Evolutionary conservation across 2,797 vertebrate species (phyloP).

Genomic region (Dryobates pubescens): DNA sequence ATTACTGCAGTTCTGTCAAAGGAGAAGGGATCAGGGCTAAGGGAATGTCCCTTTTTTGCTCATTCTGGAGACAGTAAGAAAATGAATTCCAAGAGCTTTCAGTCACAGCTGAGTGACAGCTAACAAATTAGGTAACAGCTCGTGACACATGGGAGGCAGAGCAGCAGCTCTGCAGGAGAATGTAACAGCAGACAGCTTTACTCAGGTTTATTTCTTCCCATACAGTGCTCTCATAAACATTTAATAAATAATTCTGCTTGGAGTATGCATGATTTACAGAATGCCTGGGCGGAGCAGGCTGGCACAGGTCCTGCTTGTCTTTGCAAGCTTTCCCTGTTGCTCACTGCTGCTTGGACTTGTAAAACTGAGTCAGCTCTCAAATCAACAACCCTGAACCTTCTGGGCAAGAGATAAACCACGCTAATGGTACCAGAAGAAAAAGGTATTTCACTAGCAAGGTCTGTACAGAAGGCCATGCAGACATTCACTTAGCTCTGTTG

Average conservation of each 20-base stretch:
- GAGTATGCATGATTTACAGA: slow-evolving; percentile 61
- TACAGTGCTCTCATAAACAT: slow-evolving; percentile 53
- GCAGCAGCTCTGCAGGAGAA: slow-evolving; percentile 35
- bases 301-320: background rate
- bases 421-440: background rate
- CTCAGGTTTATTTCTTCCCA: slow-evolving; percentile 37
- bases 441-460: background rate
- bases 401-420: slow-evolving; percentile 11
- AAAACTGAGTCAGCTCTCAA: slow-evolving; percentile 51
- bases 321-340: slow-evolving; percentile 10
- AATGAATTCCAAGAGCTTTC: background rate
- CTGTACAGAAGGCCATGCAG: background rate
- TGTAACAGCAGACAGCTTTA: slow-evolving; percentile 22
- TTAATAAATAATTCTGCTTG: slow-evolving; percentile 59
- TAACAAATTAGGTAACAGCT: slow-evolving; percentile 32
- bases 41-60: background rate
- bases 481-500: background rate
- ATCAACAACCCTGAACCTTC: slow-evolving; percentile 53
- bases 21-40: background rate
- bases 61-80: background rate
- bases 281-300: slow-evolving; percentile 36
- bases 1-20: background rate
- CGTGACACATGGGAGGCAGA: background rate
- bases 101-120: background rate
- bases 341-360: slow-evolving; percentile 28